A percentile compares a stretch with the other conserved stretches of the same genome.
Evolutionary conservation across 2,113 vertebrate species (phyloP).

Genomic region (Halichoerus grypus): DNA sequence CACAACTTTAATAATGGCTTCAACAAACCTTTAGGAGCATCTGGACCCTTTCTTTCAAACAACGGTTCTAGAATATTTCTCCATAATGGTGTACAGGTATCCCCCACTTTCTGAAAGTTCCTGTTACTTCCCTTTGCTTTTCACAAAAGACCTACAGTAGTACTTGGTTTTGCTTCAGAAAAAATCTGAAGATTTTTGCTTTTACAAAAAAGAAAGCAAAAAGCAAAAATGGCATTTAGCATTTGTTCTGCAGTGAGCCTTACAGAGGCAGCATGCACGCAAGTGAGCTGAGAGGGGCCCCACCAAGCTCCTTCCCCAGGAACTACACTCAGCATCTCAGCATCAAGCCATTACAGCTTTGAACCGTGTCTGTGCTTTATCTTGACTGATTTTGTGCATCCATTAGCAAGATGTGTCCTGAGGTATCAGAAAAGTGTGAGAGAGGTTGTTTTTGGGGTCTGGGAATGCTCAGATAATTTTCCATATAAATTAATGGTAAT

Average conservation of each 20-base stretch:
- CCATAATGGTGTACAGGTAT: not conserved
- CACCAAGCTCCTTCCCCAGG: not conserved
- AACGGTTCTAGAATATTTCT: not conserved
- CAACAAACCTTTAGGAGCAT: not conserved
- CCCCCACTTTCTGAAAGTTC: not conserved
- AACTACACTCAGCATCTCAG: not conserved
- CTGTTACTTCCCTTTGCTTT: not conserved
- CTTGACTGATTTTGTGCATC: not conserved
- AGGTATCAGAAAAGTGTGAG: not conserved
- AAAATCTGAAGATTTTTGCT: not conserved
- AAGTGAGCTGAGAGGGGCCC: not conserved
- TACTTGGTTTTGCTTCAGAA: not conserved
- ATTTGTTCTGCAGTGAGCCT: not conserved
- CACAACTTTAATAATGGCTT: not conserved
- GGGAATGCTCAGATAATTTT: not conserved
- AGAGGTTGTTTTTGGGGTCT: not conserved
- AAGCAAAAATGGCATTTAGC: not conserved
- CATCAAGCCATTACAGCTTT: not conserved
- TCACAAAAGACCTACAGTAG: not conserved
- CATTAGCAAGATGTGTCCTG: not conserved
- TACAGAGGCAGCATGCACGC: not conserved
- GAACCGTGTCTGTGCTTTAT: not conserved
- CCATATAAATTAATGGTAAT: not conserved
- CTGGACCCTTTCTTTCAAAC: not conserved
- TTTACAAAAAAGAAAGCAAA: not conserved